Evolutionary conservation across 2,797 vertebrate genomes (phyloP), one percentile per base, ranked within the genome.

Genomic region (Rallus crepitans): DNA sequence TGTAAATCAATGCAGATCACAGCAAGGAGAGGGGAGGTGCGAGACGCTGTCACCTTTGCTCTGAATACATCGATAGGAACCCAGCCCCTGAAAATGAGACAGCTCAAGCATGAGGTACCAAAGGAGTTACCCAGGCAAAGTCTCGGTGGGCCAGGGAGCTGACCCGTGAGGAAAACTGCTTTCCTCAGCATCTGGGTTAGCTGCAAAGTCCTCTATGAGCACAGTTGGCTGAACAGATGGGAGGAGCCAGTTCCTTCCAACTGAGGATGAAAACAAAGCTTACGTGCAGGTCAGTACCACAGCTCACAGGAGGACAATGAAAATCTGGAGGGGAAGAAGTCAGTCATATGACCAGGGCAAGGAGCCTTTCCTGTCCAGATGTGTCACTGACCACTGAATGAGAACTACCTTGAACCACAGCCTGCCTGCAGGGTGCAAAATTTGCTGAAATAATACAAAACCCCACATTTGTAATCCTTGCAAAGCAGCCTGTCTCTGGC

Each of bases 1-100:
- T 7, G 18, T 16, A 31, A 52, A 75, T 37, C 56, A n/a, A 1
- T 0, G 23, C 39, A 84, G 57, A 48, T 3, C 3, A 12, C 0
- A 0, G 35, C 16, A 33, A 59, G 6, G 70, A 73, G 10, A 42
- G 19, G 21, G 45, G 1, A 5, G 12, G 11, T 15, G 9, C 14
- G 53, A 68, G 55, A 40, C 23, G 25, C 45, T 68, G 40, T 27
- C 1, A 5, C 16, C n/a, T 93, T 59, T 70, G 37, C 60, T 72
- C 64, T 28, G 20, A 35, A 50, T 3, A 1, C 2, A 2, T 1
- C 50, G 50, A 4, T 17, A 37, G 1, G 2, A 82, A 40, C 56
- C 48, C 52, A 50, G 37, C 4, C 61, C 23, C 77, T 37, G 30
- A 52, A 78, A 89, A 76, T 1, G 11, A 73, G 37, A 11, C 60